Percentiles rank a stretch among this genome's conserved stretches.
Conservation (phyloP, 2,888 invertebrate species). For the Drosophila paucipuncta region DNA sequence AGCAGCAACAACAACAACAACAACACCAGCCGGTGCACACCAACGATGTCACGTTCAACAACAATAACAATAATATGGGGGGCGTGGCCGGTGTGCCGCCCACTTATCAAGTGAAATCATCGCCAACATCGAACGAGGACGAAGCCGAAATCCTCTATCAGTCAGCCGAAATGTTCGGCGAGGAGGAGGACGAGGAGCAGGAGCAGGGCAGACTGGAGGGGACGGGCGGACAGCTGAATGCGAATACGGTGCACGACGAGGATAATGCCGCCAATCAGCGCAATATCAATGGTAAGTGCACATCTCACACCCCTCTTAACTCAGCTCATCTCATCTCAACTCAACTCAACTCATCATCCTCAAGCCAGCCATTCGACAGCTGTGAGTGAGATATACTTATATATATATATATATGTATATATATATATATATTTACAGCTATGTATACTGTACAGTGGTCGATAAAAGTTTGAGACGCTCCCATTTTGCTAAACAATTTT, state of each 20-base stretch:
- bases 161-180: conserved; percentile 83
- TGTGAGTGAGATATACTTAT: background rate
- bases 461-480: background rate
- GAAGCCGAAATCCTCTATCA: conserved; percentile 82
- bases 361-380: conserved; percentile 1
- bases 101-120: conserved; percentile 81
- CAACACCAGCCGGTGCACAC: conserved; percentile 61
- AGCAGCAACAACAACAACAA: conserved; percentile 52
- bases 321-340: background rate
- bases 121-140: conserved; percentile 83
- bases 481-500: background rate
- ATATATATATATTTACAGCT: background rate
- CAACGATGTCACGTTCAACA: conserved; percentile 56
- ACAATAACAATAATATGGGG: conserved; percentile 45
- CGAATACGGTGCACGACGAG: conserved; percentile 75
- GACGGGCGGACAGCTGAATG: conserved; percentile 64
- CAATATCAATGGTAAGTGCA: conserved; percentile 82
- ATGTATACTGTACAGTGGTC: background rate
- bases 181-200: conserved; percentile 72
- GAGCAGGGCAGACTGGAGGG: conserved; percentile 35
- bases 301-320: background rate
- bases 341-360: background rate
- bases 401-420: background rate
- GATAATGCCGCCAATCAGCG: conserved; percentile 77
- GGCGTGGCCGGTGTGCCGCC: conserved; percentile 71